phyloP scores from a whole-genome alignment of 2,888 invertebrate species.

The Macrostomum cliftonense region DNA sequence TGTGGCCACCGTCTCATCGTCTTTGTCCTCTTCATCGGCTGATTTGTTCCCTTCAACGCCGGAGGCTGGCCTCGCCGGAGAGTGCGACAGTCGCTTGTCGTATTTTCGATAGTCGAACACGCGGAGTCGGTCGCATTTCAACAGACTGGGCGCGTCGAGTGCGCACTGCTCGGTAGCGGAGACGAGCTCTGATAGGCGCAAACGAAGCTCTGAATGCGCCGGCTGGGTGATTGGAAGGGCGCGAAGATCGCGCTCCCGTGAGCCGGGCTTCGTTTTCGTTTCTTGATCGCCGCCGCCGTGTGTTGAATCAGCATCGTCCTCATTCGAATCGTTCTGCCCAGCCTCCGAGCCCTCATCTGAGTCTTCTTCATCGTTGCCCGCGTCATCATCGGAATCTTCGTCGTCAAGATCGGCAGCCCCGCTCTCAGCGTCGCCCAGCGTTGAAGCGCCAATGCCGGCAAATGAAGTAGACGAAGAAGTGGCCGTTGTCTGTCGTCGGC shows the following conservation, averaged over 20 bases:
- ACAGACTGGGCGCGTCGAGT: slow-evolving; percentile 1
- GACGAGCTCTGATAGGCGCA: too few species aligned
- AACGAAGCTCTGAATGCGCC: too few species aligned
- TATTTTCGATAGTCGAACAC: slow-evolving; percentile 5
- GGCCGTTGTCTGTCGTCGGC: background rate
- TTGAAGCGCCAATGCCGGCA: background rate
- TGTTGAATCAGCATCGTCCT: slow-evolving; percentile 9
- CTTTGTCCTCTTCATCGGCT: slow-evolving; percentile 1
- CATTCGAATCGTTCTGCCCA: slow-evolving; percentile 2
- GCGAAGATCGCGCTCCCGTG: too few species aligned
- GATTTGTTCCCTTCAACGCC: background rate
- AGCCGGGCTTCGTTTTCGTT: too few species aligned
- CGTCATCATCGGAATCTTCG: background rate
- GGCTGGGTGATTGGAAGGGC: too few species aligned
- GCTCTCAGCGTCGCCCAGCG: background rate
- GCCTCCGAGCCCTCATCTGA: background rate
- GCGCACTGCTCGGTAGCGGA: background rate
- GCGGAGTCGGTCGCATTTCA: background rate
- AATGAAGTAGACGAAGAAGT: background rate
- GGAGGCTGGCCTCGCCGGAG: background rate
- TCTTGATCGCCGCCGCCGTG: background rate
- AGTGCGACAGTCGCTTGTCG: background rate
- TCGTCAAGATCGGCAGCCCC: background rate
- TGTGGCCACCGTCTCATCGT: background rate
- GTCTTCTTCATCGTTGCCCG: background rate